phyloP scores from a whole-genome alignment of 2,888 invertebrate species.

The Cyclophora albipunctata region DNA sequence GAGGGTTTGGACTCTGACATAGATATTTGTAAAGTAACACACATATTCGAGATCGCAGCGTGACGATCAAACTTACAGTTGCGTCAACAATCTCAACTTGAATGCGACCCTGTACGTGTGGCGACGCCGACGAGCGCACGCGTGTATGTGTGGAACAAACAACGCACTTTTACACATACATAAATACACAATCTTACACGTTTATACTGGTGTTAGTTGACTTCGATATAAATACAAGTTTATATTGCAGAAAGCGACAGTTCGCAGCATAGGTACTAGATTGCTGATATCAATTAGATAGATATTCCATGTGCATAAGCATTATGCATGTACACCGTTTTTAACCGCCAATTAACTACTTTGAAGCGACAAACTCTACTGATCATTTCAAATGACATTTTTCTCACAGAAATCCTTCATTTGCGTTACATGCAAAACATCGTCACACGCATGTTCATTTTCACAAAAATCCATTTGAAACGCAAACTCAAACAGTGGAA shows the following conservation, averaged over 20 bases:
- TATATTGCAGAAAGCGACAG: constrained; percentile 46
- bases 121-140: constrained; percentile 58
- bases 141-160: constrained; percentile 58
- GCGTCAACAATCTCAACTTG: constrained; percentile 72
- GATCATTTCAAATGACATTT: constrained; percentile 34
- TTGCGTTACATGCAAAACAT: constrained; percentile 56
- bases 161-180: constrained; percentile 50
- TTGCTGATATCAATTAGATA: constrained; percentile 26
- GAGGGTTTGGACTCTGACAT: constrained; percentile 46
- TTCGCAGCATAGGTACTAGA: constrained; percentile 38
- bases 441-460: constrained; percentile 30
- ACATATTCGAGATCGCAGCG: constrained; percentile 58
- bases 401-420: constrained; percentile 38
- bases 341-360: constrained; percentile 62
- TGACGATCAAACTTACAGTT: constrained; percentile 73
- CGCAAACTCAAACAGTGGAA: no score
- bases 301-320: constrained; percentile 46
- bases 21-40: constrained; percentile 61
- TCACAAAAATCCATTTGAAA: no score
- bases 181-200: constrained; percentile 20
- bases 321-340: constrained; percentile 40
- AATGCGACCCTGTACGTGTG: constrained; percentile 65
- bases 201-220: constrained; percentile 12
- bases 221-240: background rate
- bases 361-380: constrained; percentile 52